Base-by-base conservation (phyloP, 1,140 invertebrate species). In the Wiebesia pumilae region DNA sequence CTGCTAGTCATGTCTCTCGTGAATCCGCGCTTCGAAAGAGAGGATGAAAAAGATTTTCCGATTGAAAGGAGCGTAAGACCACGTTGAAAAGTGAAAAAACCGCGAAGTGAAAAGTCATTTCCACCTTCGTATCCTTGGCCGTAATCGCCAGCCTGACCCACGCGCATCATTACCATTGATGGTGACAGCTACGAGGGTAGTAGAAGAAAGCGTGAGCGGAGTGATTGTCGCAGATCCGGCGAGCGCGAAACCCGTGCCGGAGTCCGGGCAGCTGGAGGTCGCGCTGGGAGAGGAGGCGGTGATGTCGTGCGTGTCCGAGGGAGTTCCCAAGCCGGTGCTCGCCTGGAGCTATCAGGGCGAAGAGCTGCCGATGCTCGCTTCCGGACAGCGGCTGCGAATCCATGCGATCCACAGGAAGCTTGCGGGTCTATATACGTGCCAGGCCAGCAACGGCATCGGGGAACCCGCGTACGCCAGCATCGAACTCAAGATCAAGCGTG, bases 361-460 rank as follows among this genome's bases (percentile, higher is more conserved):
- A 90, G 93, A 95, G 84, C 94, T 96, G 91, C 94, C 95, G 78
- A 89, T 96, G 27, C 83, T 96, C 24, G 95, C 96, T 40, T 95
- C 95, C 83, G 93, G 95, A 65, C 93, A 95, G 65, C 94, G 95
- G 84, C 93, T 97, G 83, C 93, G 95, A 88, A 96, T 97, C 91
- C 94, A 95, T 16, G 96, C 96, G 1, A 95, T 95, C 77, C 95
- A 95, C 83, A 93, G 96, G 24, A 93, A 94, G 84, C 92, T 96
- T 86, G 94, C 96, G 0, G 97, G 97, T 0, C 92, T 94, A 3
- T 97, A 97, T 88, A 96, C 96, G 87, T 97, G 97, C 90, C 90
- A 94, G 0, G 97, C 96, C 0, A 94, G 91, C 77, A 97, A 97
- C 91, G 96, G 95, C 21, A 95, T 97, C 33, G 97, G 97, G 0